Evolutionary conservation across 2,797 vertebrate species (phyloP).

Genomic region (Hemibagrus guttatus): DNA sequence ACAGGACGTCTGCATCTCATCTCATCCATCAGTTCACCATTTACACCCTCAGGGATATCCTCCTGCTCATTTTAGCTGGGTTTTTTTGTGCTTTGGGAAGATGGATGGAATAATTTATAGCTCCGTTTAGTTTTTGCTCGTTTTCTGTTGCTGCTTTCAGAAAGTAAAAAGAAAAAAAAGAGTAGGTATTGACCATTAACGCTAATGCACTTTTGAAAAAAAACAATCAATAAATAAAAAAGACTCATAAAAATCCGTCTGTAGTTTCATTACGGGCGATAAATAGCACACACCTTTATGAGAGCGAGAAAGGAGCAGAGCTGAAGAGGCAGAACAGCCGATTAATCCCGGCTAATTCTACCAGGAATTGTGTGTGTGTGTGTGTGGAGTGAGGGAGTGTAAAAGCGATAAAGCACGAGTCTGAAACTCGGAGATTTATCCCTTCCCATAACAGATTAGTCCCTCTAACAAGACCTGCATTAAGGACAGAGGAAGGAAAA

Average conservation of each 20-base stretch:
- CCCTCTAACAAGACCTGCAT: slow-evolving; percentile 24
- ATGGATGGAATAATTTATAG: not conserved
- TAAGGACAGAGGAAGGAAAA: slow-evolving; percentile 36
- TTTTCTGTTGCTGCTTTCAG: not conserved
- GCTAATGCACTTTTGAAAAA: slow-evolving; percentile 55
- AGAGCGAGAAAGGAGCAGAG: slow-evolving; percentile 54
- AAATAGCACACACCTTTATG: slow-evolving; percentile 65
- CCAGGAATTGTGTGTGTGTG: slow-evolving; percentile 69
- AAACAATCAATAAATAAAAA: slow-evolving; percentile 45
- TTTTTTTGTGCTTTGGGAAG: not conserved
- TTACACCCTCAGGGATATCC: slow-evolving; percentile 29
- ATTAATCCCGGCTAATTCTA: slow-evolving; percentile 77
- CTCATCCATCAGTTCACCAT: slow-evolving; percentile 9
- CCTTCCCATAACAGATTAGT: slow-evolving; percentile 41
- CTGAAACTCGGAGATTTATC: slow-evolving; percentile 39
- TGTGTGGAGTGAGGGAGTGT: slow-evolving; percentile 46
- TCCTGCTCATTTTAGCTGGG: slow-evolving; percentile 16
- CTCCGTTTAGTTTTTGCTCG: slow-evolving; percentile 39
- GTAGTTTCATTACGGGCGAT: slow-evolving; percentile 64
- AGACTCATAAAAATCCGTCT: slow-evolving; percentile 54
- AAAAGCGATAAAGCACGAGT: slow-evolving; percentile 29
- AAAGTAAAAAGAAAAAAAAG: not conserved
- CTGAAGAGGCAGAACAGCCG: slow-evolving; percentile 66
- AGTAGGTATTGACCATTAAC: not conserved
- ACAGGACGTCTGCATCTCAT: slow-evolving; percentile 35